phyloP scores from a whole-genome alignment of 2,888 invertebrate species.

The Orchesellides sinensis region DNA sequence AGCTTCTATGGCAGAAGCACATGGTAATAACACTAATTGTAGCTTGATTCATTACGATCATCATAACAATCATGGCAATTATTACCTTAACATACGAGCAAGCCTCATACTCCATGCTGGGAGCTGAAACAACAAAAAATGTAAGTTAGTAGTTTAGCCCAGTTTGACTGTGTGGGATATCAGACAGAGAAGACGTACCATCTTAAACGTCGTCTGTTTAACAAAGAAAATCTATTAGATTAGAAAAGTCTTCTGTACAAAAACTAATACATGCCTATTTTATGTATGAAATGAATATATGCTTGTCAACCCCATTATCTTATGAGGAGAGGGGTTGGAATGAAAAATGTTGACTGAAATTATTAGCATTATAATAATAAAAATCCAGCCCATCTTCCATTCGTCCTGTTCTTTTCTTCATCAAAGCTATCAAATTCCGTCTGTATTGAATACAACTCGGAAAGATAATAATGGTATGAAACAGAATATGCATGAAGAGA shows the following conservation, averaged over 20 bases:
- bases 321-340: slow-evolving; percentile 12
- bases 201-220: background rate
- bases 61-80: background rate
- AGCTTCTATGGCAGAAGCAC: background rate
- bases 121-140: no score
- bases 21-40: background rate
- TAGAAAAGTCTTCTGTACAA: no score
- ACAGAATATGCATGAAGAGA: background rate
- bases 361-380: slow-evolving; percentile 11
- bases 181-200: background rate
- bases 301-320: background rate
- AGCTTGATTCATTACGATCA: background rate
- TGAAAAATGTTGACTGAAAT: background rate
- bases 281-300: background rate
- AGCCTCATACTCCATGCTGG: no score
- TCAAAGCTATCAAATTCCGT: slow-evolving; percentile 27
- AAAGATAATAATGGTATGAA: background rate
- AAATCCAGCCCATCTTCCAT: slow-evolving; percentile 35
- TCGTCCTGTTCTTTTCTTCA: background rate
- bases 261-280: slow-evolving; percentile 1
- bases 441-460: background rate
- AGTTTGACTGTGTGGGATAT: background rate
- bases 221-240: no score
- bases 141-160: background rate
- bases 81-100: background rate